Evolutionary conservation across 2,888 invertebrate genomes (phyloP).

Genomic region (Zelleria hepariella): DNA sequence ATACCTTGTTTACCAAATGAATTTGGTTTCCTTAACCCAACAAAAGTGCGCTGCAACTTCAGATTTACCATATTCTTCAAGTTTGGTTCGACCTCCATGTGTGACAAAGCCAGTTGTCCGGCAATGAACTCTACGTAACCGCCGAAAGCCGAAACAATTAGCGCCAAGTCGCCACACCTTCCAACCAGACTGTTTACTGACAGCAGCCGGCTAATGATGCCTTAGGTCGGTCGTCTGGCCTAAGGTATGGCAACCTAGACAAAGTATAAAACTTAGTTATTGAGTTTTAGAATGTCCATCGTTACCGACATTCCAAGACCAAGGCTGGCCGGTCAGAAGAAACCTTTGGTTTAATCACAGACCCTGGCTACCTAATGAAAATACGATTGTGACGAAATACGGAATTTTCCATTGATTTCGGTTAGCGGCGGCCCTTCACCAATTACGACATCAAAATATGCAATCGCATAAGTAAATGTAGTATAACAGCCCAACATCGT

Average conservation of each 20-base stretch:
- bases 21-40: too few relatives aligned
- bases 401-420: constrained; percentile 5
- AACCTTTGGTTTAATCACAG: too few relatives aligned
- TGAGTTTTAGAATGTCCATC: background rate
- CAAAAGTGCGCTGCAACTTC: too few relatives aligned
- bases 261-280: too few relatives aligned
- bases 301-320: background rate
- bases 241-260: background rate
- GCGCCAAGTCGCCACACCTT: constrained; percentile 39
- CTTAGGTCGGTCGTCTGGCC: background rate
- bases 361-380: too few relatives aligned
- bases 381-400: background rate
- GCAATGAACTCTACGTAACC: constrained; percentile 55
- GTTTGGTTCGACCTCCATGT: background rate
- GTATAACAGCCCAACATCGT: constrained; percentile 2
- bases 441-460: constrained; percentile 6
- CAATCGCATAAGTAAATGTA: background rate
- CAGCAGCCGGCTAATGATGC: constrained; percentile 6
- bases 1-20: too few relatives aligned
- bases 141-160: constrained; percentile 50
- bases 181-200: constrained; percentile 23
- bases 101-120: constrained; percentile 36
- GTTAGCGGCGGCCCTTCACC: constrained; percentile 6
- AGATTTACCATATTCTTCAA: too few relatives aligned
- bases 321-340: background rate